A percentile compares a stretch with the other conserved stretches of the same genome.
phyloP scores from a whole-genome alignment of 2,113 vertebrate genomes.

The Progne subis region DNA sequence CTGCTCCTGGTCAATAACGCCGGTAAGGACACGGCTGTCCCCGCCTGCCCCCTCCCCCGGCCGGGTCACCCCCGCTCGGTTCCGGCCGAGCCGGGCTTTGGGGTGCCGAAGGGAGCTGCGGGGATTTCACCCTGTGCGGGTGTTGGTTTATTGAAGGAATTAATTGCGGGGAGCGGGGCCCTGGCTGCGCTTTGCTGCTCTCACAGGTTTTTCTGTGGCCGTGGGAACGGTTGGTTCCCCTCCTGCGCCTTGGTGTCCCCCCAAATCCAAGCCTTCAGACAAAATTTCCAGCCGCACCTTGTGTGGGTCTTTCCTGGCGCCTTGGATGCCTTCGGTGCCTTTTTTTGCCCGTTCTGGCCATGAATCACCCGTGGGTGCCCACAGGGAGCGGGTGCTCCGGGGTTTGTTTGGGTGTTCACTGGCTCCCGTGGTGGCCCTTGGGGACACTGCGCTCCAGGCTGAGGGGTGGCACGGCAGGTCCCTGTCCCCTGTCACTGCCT shows the following conservation, averaged over 20 bases:
- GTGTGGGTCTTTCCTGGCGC: fast-evolving
- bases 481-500: neutral
- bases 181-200: neutral
- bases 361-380: fast-evolving
- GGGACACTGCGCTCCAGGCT: neutral
- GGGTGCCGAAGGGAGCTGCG: too few species aligned
- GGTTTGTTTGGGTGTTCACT: too few species aligned
- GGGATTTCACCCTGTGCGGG: fast-evolving
- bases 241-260: fast-evolving
- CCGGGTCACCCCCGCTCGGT: neutral
- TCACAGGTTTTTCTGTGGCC: fast-evolving
- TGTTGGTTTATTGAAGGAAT: fast-evolving
- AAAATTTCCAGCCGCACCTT: fast-evolving
- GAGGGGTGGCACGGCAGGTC: neutral
- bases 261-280: neutral
- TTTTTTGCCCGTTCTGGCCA: fast-evolving
- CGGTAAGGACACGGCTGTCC: slow-evolving; percentile 59
- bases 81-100: too few species aligned
- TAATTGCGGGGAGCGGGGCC: fast-evolving
- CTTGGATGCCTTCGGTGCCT: fast-evolving
- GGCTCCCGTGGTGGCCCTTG: too few species aligned
- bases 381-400: fast-evolving
- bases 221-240: fast-evolving
- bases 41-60: neutral
- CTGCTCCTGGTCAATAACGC: slow-evolving; percentile 89